Evolutionary conservation across 2,113 vertebrate species (phyloP), one percentile per base, ranked within the genome.

Genomic region (Aramus guarauna): DNA sequence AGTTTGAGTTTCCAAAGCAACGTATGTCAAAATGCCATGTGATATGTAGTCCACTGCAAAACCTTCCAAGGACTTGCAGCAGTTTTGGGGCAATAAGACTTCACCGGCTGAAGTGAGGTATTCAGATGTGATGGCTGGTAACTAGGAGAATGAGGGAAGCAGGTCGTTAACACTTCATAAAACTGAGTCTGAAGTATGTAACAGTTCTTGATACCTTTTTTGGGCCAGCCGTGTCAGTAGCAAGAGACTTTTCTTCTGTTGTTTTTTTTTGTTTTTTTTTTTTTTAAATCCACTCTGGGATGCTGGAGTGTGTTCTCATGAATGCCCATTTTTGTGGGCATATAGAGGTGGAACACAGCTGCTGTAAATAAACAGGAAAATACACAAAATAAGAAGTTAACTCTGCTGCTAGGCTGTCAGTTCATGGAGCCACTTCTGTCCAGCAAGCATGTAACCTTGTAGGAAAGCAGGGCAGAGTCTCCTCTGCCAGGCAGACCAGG

Each of bases 11-110:
- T 84, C 41, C 32, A 62, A 81, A 80, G 29, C 17, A 36, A 13
- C 6, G 7, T 29, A 8, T 37, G 50, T 67, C 52, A 81, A 88
- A 80, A 75, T 30, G 41, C 10, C 8, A 37, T 11, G 18, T 5
- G 30, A 32, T 32, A 34, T 1, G 3, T 12, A 66, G 32, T 41
- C 36, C 43, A 59, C 15, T 0, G 1, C 22, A 82, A 84, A 79
- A 60, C 8, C 22, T 85, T 32, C 30, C 37, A 47, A 48, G 48
- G 32, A 27, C 39, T 41, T 0, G 0, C 3, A 29, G 52, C 13
- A 48, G 15, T 32, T 67, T 52, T 9, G 41, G 43, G 32, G 15
- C 52, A 50, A 45, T 2, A n/a, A 43, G 27, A 50, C 4, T 32
- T 85, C 27, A 37, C 8, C 21, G 19, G 9, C 17, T 56, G 45